These are phyloP conservation scores for Melinaea marsaeus DNA, from an alignment of 2,888 invertebrate species.

Conservation along the genomic window DNA sequence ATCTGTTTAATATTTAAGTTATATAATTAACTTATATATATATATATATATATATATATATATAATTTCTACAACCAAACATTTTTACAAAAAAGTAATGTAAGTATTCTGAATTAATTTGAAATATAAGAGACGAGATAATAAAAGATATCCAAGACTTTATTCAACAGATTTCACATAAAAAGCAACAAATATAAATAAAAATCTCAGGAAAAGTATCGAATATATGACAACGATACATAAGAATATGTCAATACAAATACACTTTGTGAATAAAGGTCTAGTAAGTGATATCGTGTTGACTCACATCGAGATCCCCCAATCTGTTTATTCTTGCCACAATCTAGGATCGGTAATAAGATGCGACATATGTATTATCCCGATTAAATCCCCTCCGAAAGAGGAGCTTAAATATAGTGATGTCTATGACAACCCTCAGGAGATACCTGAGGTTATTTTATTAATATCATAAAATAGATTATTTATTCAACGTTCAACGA, in stretches of 20 bases:
- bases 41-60: no score
- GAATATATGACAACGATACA: not conserved
- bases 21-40: no score
- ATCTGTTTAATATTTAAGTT: no score
- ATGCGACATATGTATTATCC: conserved; percentile 76
- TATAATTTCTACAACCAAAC: no score
- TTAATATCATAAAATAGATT: conserved; percentile 1
- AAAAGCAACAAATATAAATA: conserved; percentile 7
- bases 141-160: no score
- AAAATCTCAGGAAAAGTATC: conserved; percentile 12
- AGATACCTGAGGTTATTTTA: conserved; percentile 3
- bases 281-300: conserved; percentile 71
- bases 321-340: conserved; percentile 69
- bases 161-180: not conserved
- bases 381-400: conserved; percentile 68
- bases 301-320: conserved; percentile 56
- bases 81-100: no score
- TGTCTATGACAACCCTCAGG: conserved; percentile 25
- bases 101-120: no score
- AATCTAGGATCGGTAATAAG: conserved; percentile 75
- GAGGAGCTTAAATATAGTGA: conserved; percentile 64
- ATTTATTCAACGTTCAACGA: conserved; percentile 28
- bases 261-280: conserved; percentile 57
- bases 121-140: no score
- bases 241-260: conserved; percentile 38